Percentiles rank a stretch among this genome's conserved stretches.
phyloP scores from a whole-genome alignment of 1,140 invertebrate genomes.

The Drosophila auraria region DNA sequence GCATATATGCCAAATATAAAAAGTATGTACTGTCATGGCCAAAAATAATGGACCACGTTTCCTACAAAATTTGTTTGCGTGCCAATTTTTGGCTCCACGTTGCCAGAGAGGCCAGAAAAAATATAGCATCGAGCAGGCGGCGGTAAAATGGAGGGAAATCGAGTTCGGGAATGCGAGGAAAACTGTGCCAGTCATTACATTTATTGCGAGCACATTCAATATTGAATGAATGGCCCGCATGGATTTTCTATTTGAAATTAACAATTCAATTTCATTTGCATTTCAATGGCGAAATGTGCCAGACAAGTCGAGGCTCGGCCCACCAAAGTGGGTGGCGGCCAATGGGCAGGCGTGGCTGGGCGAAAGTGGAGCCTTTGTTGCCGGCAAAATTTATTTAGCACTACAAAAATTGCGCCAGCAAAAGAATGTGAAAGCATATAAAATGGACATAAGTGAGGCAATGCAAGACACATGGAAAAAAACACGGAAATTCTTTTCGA shows the following conservation, averaged over 20 bases:
- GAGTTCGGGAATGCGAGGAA: slow-evolving; percentile 31
- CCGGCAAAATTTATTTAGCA: slow-evolving; percentile 57
- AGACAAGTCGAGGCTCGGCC: slow-evolving; percentile 27
- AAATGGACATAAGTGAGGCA: slow-evolving; percentile 50
- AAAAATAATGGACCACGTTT: slow-evolving; percentile 78
- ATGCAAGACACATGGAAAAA: slow-evolving; percentile 26
- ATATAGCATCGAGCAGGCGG: background rate
- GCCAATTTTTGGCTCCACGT: slow-evolving; percentile 65
- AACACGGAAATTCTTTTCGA: slow-evolving; percentile 31
- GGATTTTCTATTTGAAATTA: slow-evolving; percentile 84
- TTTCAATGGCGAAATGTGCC: slow-evolving; percentile 75
- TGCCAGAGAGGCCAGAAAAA: slow-evolving; percentile 10
- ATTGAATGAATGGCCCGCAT: slow-evolving; percentile 79
- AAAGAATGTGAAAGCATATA: slow-evolving; percentile 44
- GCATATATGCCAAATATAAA: slow-evolving; percentile 43
- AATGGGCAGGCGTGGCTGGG: slow-evolving; percentile 12
- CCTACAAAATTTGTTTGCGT: slow-evolving; percentile 82
- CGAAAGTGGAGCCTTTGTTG: slow-evolving; percentile 39
- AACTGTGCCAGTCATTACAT: slow-evolving; percentile 83
- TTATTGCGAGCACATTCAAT: slow-evolving; percentile 82
- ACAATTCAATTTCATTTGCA: slow-evolving; percentile 84
- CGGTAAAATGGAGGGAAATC: slow-evolving; percentile 1
- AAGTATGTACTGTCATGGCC: slow-evolving; percentile 55
- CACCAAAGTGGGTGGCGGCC: slow-evolving; percentile 15
- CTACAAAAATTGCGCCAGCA: slow-evolving; percentile 44